Evolutionary conservation across 1,140 invertebrate genomes (phyloP), one percentile per base, ranked within the genome.

Genomic region (Anthonomus grandis): DNA sequence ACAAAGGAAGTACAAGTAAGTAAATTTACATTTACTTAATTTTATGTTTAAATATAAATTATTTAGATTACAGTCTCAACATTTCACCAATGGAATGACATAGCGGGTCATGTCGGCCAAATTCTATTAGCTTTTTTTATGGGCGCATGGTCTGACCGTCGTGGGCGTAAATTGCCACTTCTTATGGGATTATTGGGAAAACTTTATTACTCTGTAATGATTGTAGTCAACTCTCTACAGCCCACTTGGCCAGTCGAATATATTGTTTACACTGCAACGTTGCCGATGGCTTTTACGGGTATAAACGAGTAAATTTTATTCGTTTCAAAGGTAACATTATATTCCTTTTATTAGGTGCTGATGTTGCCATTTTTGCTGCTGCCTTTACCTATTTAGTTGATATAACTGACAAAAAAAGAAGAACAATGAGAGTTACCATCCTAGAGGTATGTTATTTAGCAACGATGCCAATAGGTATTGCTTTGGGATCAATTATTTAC

Each of bases 341-440:
- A 25, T n/a, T n/a, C 12, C 22, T 44, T 25, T 1, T 57, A 48
- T 27, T 48, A 57, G 54, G 54, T 6, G 84, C 83, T 3, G 85
- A 89, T 65, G 77, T 90, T 10, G 83, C 85, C 0, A 87, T 90
- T 59, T 90, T 90, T 67, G 83, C 83, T 9, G 80, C 82, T 0
- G 82, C 81, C 25, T 89, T 90, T 66, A 77, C 86, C 0, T 90
- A 90, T 63, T 78, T 90, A 24, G 81, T 86, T 5, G 88, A 90
- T 60, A 74, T 89, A 17, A 81, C 83, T 0, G 79, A 80, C 0
- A 27, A 79, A 2, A 62, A 81, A 36, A 77, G 83, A 58, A 76
- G 88, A 48, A 90, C 87, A 0, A 60, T 89, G 0, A 76, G 88
- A 36, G 83, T 89, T 3, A 85, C 86, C 2, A 81, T 90, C 46